Percentiles rank a stretch among this genome's conserved stretches.
Conservation (phyloP, 2,113 vertebrate species). For the Dicaeum eximium region DNA sequence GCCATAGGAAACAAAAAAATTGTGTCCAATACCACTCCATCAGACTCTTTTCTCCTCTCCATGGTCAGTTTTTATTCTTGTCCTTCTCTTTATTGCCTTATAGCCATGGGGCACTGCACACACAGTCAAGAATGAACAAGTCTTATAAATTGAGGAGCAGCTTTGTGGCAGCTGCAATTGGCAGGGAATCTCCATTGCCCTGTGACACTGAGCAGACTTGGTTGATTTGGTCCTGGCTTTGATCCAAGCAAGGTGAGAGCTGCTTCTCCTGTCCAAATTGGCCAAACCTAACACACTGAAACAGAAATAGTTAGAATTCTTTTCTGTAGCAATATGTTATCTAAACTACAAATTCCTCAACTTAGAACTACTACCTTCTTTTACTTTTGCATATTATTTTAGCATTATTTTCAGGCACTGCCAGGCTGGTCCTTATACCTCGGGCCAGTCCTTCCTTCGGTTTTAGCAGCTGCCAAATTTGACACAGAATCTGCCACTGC, state of each 20-base stretch:
- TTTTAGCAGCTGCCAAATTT: not conserved
- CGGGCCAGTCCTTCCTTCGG: not conserved
- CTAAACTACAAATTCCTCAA: not conserved
- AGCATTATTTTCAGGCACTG: not conserved
- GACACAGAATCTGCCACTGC: not conserved
- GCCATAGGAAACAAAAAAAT: not conserved
- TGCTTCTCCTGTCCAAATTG: not conserved
- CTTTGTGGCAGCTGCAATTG: not conserved
- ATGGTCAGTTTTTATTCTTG: not conserved
- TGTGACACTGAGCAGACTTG: not conserved
- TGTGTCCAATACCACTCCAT: not conserved
- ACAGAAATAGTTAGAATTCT: not conserved
- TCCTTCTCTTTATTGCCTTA: not conserved
- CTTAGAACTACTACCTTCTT: not conserved
- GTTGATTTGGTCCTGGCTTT: not conserved
- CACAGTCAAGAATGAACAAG: rapidly evolving
- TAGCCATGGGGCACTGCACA: too few species aligned
- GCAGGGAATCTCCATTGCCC: not conserved
- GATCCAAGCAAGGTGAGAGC: not conserved
- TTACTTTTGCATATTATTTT: not conserved
- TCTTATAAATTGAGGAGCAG: not conserved
- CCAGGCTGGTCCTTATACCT: not conserved
- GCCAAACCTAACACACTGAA: not conserved
- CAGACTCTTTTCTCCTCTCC: not conserved
- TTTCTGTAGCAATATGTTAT: not conserved